Base-by-base conservation (phyloP, 2,888 invertebrate species). In the Stictocephala bisonia region DNA sequence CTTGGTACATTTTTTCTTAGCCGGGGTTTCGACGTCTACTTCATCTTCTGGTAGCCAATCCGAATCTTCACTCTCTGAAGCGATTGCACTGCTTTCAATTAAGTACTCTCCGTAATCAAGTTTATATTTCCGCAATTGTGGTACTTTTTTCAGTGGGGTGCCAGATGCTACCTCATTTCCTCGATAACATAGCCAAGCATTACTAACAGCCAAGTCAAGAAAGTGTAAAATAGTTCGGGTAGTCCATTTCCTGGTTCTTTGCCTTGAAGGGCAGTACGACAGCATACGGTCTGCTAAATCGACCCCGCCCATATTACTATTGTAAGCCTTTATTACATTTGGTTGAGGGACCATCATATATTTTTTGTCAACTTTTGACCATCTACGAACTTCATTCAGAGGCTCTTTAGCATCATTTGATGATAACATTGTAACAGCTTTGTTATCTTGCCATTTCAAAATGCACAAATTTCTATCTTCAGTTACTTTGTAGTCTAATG, bases 401-500 rank as follows among this genome's bases (percentile, higher is more conserved):
- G 67, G 67, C 11, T 67, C 44, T 24, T 15, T 24, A 7, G 18
- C 22, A n/a, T 67, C 67, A 64, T 64, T 31, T 6, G 18, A 13
- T 18, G 56, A 56, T 20, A 67, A 3, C n/a, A 67, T 26, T 7
- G 15, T 26, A 26, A 67, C 67, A 3, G 48, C 11, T 18, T 67
- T 67, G 27, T 67, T 67, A 18, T 64, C 64, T n/a, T 41, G 51
- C 69, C 69, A 51, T 22, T 51, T 51, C n/a, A 51, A 4, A 20
- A 51, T 3, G 22, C 51, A 22, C 24, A 51, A 6, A 4, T 58
- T 29, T 15, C 27, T 31, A 15, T 58, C 58, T 29, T 58, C 58
- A 4, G 7, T 29, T 7, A 58, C 58, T 11, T 31, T 58, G 2
- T 20, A 4, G 22, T 58, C 58, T 4, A 29, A 13, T n/a, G 29